Conservation (phyloP, 2,888 invertebrate species). For the Mechanitis messenoides region DNA sequence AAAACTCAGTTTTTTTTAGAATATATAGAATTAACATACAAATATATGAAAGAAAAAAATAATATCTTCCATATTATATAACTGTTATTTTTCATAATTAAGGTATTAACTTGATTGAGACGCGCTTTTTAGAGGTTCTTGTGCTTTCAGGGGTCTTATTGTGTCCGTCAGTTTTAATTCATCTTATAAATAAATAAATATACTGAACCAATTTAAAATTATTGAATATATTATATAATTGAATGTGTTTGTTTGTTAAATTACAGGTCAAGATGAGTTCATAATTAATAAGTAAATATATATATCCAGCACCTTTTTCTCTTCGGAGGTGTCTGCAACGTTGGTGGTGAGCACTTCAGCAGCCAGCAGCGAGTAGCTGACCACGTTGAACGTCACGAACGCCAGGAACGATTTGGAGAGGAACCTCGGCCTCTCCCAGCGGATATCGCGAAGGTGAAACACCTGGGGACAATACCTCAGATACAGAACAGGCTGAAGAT, state of each 20-base stretch:
- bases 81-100: neutral
- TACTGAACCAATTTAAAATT: no score
- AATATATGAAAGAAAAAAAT: neutral
- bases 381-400: constrained; percentile 91
- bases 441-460: constrained; percentile 90
- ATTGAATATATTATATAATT: no score
- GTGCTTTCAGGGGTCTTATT: no score
- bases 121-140: no score
- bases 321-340: constrained; percentile 70
- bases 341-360: constrained; percentile 80
- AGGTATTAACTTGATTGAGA: no score
- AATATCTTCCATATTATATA: neutral
- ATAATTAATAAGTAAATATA: neutral
- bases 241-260: no score
- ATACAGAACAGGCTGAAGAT: no score
- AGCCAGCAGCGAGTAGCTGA: constrained; percentile 89
- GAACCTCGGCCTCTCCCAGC: constrained; percentile 92
- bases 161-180: neutral
- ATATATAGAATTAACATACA: neutral
- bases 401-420: constrained; percentile 93
- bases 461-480: constrained; percentile 77
- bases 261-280: no score
- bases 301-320: constrained; percentile 64
- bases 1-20: neutral
- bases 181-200: no score